Evolutionary conservation across 2,113 vertebrate species (phyloP).

Genomic region (Tiliqua scincoides): DNA sequence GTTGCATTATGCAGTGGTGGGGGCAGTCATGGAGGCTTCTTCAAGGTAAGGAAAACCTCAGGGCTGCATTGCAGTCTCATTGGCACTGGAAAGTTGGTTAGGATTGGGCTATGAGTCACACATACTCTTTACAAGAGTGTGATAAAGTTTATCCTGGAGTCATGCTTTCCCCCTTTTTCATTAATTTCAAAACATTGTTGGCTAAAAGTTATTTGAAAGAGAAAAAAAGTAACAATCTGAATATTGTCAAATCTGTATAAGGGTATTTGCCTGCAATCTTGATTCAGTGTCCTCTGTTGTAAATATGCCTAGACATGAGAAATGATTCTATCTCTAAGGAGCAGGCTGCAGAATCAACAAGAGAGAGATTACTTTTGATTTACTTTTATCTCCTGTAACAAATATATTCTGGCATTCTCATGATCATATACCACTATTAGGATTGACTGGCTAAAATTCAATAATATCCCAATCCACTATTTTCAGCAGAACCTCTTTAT

Average conservation of each 20-base stretch:
- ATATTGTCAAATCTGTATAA: background rate
- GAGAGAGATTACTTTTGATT: too few species aligned
- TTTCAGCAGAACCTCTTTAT: background rate
- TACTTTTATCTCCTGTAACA: background rate
- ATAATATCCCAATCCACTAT: too few species aligned
- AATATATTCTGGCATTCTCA: too few species aligned
- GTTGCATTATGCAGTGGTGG: too few species aligned
- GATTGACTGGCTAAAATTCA: too few species aligned
- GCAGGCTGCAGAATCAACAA: background rate
- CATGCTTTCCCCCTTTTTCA: conserved; percentile 5
- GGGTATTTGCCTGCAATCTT: background rate
- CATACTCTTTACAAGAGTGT: conserved; percentile 56
- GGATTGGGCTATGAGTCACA: too few species aligned
- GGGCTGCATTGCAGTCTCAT: too few species aligned
- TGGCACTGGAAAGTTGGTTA: too few species aligned
- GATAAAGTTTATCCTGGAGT: conserved; percentile 49
- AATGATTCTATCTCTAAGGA: background rate
- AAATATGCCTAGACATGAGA: background rate
- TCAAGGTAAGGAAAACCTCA: too few species aligned
- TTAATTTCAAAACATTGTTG: conserved; percentile 13
- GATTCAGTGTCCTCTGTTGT: background rate
- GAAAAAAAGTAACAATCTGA: background rate
- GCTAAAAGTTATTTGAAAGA: background rate
- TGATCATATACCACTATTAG: too few species aligned
- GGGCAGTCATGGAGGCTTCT: too few species aligned